A percentile compares a stretch with the other conserved stretches of the same genome.
Evolutionary conservation across 2,113 vertebrate species (phyloP).

Genomic region (Lipotes vexillifer): DNA sequence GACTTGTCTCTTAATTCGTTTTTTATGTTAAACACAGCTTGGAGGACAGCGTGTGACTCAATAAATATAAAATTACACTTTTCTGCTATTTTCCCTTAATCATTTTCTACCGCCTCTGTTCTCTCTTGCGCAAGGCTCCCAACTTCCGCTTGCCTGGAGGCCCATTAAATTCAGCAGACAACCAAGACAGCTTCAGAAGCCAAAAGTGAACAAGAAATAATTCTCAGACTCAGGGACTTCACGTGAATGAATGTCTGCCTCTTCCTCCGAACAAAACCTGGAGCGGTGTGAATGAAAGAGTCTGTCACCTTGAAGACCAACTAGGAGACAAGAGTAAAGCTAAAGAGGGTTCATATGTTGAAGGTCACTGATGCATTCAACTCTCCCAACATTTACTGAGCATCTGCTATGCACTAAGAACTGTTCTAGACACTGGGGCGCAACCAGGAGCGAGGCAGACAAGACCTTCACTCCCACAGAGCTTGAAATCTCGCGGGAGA

Average conservation of each 20-base stretch:
- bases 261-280: slow-evolving; percentile 32
- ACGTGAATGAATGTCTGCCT: slow-evolving; percentile 46
- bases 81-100: slow-evolving; percentile 44
- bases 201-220: slow-evolving; percentile 59
- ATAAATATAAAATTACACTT: slow-evolving; percentile 37
- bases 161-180: slow-evolving; percentile 56
- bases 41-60: slow-evolving; percentile 39
- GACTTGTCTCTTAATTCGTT: slow-evolving; percentile 52
- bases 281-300: neutral
- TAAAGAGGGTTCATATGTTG: neutral
- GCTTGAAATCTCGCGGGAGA: neutral
- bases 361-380: neutral
- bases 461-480: neutral
- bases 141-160: neutral
- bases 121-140: neutral
- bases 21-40: slow-evolving; percentile 47
- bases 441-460: neutral
- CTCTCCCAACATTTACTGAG: neutral
- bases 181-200: slow-evolving; percentile 22
- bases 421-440: neutral
- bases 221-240: slow-evolving; percentile 25
- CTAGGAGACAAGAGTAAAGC: neutral
- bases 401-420: neutral
- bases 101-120: slow-evolving; percentile 9
- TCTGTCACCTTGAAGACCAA: neutral